phyloP scores from a whole-genome alignment of 2,113 vertebrate genomes.

The Thomomys bottae region DNA sequence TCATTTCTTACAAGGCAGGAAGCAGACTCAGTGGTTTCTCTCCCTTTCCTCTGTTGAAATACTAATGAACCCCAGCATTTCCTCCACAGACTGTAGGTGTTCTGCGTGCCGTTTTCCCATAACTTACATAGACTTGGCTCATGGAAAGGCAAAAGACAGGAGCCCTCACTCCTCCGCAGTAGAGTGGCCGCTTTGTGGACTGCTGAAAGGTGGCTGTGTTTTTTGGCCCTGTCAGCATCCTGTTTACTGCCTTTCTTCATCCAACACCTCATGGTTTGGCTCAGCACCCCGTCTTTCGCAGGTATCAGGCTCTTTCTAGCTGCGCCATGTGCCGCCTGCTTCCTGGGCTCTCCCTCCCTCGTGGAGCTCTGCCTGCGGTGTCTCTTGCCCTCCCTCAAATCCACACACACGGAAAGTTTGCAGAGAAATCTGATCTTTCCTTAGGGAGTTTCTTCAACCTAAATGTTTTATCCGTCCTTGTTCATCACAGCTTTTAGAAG shows the following conservation, averaged over 20 bases:
- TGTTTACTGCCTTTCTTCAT: not conserved
- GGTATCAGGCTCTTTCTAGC: not conserved
- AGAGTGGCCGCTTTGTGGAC: not conserved
- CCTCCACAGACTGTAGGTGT: not conserved
- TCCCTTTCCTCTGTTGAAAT: not conserved
- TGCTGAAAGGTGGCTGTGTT: not conserved
- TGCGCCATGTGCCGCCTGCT: not conserved
- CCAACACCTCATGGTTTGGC: not conserved
- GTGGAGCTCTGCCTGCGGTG: too few species aligned
- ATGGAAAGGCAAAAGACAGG: not conserved
- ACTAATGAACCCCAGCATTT: not conserved
- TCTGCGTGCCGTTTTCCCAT: not conserved
- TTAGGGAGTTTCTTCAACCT: not conserved
- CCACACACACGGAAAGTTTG: too few species aligned
- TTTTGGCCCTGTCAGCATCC: not conserved
- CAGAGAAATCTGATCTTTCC: not conserved
- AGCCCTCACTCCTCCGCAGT: not conserved
- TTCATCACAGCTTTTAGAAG: not conserved
- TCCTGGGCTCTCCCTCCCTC: not conserved
- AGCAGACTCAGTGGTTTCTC: not conserved
- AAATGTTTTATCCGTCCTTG: not conserved
- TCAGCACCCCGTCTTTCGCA: not conserved
- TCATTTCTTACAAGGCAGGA: not conserved
- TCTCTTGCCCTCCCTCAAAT: too few species aligned
- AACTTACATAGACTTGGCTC: not conserved